Evolutionary conservation across 2,888 invertebrate species (phyloP), one percentile per base, ranked within the genome.

Genomic region (Amphimallon solstitiale): DNA sequence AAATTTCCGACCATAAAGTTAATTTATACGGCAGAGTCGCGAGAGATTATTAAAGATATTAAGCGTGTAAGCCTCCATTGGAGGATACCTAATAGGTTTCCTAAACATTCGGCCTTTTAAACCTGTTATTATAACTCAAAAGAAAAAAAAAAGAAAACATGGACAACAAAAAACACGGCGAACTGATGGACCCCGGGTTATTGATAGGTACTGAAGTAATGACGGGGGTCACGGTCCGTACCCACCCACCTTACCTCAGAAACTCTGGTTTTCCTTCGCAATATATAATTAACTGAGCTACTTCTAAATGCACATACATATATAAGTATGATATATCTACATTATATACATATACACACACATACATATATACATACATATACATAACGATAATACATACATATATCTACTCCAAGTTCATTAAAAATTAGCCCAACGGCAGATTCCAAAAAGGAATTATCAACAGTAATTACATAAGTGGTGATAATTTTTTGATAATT

Each of bases 1-100:
- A 78, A 78, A 77, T 77, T 78, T 77, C 77, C 75, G 75, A 74
- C 77, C 77, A 76, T 78, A 78, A 78, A 78, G 76, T 77, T 78
- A 78, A 78, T 78, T 78, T 78, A 78, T 78, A 77, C 76, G 76
- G 72, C 75, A 73, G 73, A 71, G 73, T 74, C 72, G 74, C 71
- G 66, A 71, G 73, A 76, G 77, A 77, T 78, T 78, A 78, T 77
- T 77, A 77, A 78, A 77, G 78, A 77, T 77, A 77, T 77, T 77
- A 77, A 76, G 73, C 74, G 69, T 70, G 72, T 72, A 71, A 70
- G 75, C 74, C 71, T 70, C 74, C 71, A 74, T 75, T 74, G 76
- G 74, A 71, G 68, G 76, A 70, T 70, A 70, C 70, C 72, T 70
- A 70, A 72, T 72, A 72, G 72, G 72, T 70, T 72, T 70, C 70